Conservation (phyloP, 2,888 invertebrate genomes). For the Diadegma fenestrale region DNA sequence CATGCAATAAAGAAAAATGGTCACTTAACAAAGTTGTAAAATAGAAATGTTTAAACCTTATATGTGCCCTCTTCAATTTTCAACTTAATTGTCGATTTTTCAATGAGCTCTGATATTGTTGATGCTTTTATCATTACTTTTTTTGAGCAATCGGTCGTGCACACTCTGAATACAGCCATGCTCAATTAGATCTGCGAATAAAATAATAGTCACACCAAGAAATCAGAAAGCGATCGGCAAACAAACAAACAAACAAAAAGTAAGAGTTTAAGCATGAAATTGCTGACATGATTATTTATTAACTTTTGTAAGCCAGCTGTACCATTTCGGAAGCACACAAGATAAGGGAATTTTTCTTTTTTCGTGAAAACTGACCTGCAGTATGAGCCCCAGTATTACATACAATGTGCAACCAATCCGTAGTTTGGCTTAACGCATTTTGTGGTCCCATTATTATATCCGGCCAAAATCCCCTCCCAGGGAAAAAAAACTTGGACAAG, state of each 20-base stretch:
- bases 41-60: slow-evolving; percentile 32
- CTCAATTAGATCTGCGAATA: slow-evolving; percentile 6
- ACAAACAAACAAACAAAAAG: not conserved
- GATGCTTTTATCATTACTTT: slow-evolving; percentile 46
- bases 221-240: not conserved
- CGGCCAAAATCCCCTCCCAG: too few species aligned
- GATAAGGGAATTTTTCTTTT: not conserved
- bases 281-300: not conserved
- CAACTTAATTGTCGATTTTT: not conserved
- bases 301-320: not conserved
- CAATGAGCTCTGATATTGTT: slow-evolving; percentile 33
- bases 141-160: slow-evolving; percentile 22
- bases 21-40: not conserved
- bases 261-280: not conserved
- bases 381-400: slow-evolving; percentile 20
- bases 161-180: slow-evolving; percentile 49
- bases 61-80: slow-evolving; percentile 39
- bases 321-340: not conserved
- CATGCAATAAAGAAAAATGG: slow-evolving; percentile 14
- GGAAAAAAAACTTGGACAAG: too few species aligned
- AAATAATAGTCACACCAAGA: not conserved
- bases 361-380: slow-evolving; percentile 4
- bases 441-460: slow-evolving; percentile 41
- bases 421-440: slow-evolving; percentile 60
- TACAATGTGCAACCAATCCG: slow-evolving; percentile 36